phyloP scores from a whole-genome alignment of 2,797 vertebrate genomes.

The Sebastes matsubarae region DNA sequence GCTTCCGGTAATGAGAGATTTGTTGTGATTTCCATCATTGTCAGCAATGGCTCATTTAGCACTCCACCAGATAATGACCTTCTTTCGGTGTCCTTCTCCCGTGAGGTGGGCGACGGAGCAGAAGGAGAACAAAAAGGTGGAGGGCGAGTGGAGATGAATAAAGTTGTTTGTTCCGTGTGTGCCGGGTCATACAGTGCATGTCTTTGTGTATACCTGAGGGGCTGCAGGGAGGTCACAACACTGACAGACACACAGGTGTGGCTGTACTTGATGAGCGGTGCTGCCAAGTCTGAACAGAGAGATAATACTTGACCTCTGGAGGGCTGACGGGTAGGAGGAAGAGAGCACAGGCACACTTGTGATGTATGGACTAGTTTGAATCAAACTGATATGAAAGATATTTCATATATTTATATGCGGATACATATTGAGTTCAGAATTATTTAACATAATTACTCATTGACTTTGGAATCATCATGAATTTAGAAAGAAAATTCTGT shows the following conservation, averaged over 20 bases:
- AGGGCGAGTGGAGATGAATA: slow-evolving; percentile 64
- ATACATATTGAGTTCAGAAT: too few species aligned
- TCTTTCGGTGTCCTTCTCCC: slow-evolving; percentile 36
- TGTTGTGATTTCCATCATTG: slow-evolving; percentile 61
- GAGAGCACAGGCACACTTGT: not conserved
- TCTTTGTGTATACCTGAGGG: slow-evolving; percentile 56
- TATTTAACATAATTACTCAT: too few species aligned
- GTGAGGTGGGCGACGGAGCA: not conserved
- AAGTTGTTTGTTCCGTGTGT: slow-evolving; percentile 61
- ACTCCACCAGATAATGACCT: slow-evolving; percentile 36
- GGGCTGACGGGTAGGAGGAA: not conserved
- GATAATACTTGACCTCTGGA: slow-evolving; percentile 50
- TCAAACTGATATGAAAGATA: too few species aligned
- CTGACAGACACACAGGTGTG: slow-evolving; percentile 74
- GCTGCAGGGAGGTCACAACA: slow-evolving; percentile 39
- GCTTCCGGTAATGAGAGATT: slow-evolving; percentile 64
- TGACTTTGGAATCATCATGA: too few species aligned
- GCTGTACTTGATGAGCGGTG: slow-evolving; percentile 48
- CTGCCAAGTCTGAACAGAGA: slow-evolving; percentile 48
- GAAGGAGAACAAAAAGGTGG: slow-evolving; percentile 10
- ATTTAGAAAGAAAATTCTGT: too few species aligned
- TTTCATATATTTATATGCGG: too few species aligned
- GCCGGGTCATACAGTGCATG: slow-evolving; percentile 48
- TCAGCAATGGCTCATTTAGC: slow-evolving; percentile 52
- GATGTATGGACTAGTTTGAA: too few species aligned